Evolutionary conservation across 2,113 vertebrate species (phyloP).

Genomic region (Pygoscelis adeliae): DNA sequence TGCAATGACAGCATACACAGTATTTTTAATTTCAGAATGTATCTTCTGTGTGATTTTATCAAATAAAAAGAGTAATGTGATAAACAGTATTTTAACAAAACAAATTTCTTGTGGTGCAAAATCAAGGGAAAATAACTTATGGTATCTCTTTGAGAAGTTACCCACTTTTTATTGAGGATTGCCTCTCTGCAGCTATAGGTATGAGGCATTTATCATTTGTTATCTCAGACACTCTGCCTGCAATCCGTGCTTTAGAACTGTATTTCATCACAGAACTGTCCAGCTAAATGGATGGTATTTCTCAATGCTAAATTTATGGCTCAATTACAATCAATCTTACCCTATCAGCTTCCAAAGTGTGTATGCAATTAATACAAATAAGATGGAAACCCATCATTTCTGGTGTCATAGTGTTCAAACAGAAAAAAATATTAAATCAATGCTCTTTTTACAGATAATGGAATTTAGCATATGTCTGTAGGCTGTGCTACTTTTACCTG

Average conservation of each 20-base stretch:
- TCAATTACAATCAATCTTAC: constrained; percentile 72
- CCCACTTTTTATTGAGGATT: not conserved
- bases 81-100: constrained; percentile 21
- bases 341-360: constrained; percentile 60
- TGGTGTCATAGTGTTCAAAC: constrained; percentile 6
- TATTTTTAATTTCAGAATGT: not conserved
- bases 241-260: constrained; percentile 51
- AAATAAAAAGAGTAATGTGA: not conserved
- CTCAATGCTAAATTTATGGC: constrained; percentile 66
- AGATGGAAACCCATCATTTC: constrained; percentile 46
- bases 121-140: constrained; percentile 14
- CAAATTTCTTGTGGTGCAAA: not conserved
- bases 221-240: constrained; percentile 47
- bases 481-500: constrained; percentile 23
- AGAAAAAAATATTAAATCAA: not conserved
- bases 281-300: constrained; percentile 68
- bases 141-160: not conserved
- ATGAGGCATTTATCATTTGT: constrained; percentile 58
- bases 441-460: constrained; percentile 21
- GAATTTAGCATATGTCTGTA: constrained; percentile 29
- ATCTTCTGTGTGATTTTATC: not conserved
- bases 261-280: constrained; percentile 64
- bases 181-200: constrained; percentile 7
- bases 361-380: constrained; percentile 75
- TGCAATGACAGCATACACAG: not conserved